Percentiles rank a stretch among this genome's conserved stretches.
Conservation (phyloP, 2,888 invertebrate species). For the Brachyptera putata region DNA sequence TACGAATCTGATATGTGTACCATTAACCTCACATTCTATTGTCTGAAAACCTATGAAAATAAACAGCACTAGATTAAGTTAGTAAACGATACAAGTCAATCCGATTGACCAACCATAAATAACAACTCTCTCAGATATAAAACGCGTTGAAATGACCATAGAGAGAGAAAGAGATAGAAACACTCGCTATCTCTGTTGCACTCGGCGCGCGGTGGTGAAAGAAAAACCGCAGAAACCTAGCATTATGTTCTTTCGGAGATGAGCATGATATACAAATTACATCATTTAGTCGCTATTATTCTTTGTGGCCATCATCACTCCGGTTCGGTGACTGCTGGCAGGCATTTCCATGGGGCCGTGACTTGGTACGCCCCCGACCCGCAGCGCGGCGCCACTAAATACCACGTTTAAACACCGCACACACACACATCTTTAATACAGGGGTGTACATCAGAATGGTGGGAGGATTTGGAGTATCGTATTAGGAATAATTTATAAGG, state of each 20-base stretch:
- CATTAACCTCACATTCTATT: too few species aligned
- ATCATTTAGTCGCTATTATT: constrained; percentile 19
- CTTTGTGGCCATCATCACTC: too few species aligned
- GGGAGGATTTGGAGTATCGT: too few species aligned
- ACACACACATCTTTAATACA: not conserved
- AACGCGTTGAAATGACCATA: not conserved
- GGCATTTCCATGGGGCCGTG: constrained; percentile 21
- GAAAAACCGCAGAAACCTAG: constrained; percentile 1
- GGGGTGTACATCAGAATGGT: not conserved
- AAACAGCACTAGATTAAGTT: not conserved
- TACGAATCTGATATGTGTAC: too few species aligned
- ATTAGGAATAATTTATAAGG: too few species aligned
- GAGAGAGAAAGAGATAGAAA: too few species aligned
- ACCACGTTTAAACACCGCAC: not conserved
- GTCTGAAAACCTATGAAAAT: too few species aligned
- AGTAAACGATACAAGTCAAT: constrained; percentile 13
- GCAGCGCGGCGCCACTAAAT: not conserved
- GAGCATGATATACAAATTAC: constrained; percentile 28
- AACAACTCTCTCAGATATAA: not conserved
- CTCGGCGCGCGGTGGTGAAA: not conserved
- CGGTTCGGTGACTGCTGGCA: constrained; percentile 14
- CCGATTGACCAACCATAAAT: not conserved
- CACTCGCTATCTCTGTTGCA: not conserved
- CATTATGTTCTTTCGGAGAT: not conserved
- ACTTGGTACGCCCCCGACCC: constrained; percentile 20